Base-by-base conservation (phyloP, 2,797 vertebrate genomes). In the Moxostoma hubbsi region DNA sequence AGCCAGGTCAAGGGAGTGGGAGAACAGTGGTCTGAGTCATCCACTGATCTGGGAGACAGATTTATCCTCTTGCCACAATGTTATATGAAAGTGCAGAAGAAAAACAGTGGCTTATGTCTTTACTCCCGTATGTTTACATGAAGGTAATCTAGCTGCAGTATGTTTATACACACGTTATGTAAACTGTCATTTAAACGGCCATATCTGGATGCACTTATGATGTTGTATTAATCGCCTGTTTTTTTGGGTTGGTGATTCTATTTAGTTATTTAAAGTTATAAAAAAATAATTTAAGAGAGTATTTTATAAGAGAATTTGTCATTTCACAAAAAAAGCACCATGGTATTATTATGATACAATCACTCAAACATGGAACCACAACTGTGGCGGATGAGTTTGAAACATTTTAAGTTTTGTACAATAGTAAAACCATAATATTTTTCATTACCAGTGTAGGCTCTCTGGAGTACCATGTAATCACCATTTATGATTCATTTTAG, bases 41-140 rank as follows among this genome's bases (percentile, higher is more conserved):
- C 54, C 63, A 50, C 16, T 59, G 66, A 79, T 87, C 63, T 15
- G 72, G 76, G 75, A 82, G 18, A 64, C 82, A 86, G 84, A 85
- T 81, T 86, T 72, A 69, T 77, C 81, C 80, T 58, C 79, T 9
- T 69, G 53, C 65, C 50, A 55, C 51, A 51, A 67, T 67, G 71
- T 78, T 36, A 65, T 46, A 9, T 65, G 62, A 16, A 82, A 81
- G 86, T 76, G 82, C 18, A 85, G 86, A 86, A 86, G 82, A 83
- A 87, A 88, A 86, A 36, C n/a, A 12, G 0, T 0, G 43, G 47
- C 10, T 84, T 81, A 77, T 77, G 73, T 64, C 51, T 47, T 53
- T 66, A 43, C 47, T 79, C 10, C 10, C 18, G 55, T 45, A 36
- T 72, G 77, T 87, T 36, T 13, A 70, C 67, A 36, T 45, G 81